Evolutionary conservation across 1,140 invertebrate genomes (phyloP), one percentile per base, ranked within the genome.

Genomic region (Psilanteris sp.): DNA sequence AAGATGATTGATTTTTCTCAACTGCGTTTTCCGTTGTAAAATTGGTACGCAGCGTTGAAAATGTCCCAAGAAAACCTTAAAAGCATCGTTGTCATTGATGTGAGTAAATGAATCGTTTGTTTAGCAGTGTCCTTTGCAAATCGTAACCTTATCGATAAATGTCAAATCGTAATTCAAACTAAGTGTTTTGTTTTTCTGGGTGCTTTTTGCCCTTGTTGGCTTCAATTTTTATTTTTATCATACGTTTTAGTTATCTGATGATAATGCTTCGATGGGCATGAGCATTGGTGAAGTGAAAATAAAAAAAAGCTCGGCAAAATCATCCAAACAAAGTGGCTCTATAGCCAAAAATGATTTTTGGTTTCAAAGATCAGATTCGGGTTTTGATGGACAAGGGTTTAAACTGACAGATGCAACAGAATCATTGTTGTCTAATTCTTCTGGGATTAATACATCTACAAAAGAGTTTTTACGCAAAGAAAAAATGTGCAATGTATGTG

Each of bases 391-490:
- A 4, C 77, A 64, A 11, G 15, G 39, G 10, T 36, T 32, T 81
- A 9, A 80, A 77, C 14, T 3, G 66, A 22, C 39, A 61, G 9
- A 27, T 3, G 7, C 0, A 8, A 16, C 61, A 16, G 74, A 79
- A 59, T n/a, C 26, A 36, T n/a, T 74, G 74, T 1, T 62, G 8
- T 54, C 71, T 4, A 73, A 68, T 22, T 57, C 71, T 26, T 83
- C 80, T 1, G 83, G 86, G 7, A 55, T 78, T 9, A 85, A 79
- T 31, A 84, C 85, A 15, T 88, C 86, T 0, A 85, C 84, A 74
- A 81, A 81, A 57, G 85, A 87, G 10, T 88, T 88, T 72, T 75
- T 88, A 1, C 78, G 81, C 15, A 85, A 85, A 54, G 86, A 88
- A 48, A 84, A 78, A 72, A 78, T 85, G 77, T 88, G 86, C 64